Evolutionary conservation across 2,888 invertebrate genomes (phyloP).

Genomic region (Phasia obesa): DNA sequence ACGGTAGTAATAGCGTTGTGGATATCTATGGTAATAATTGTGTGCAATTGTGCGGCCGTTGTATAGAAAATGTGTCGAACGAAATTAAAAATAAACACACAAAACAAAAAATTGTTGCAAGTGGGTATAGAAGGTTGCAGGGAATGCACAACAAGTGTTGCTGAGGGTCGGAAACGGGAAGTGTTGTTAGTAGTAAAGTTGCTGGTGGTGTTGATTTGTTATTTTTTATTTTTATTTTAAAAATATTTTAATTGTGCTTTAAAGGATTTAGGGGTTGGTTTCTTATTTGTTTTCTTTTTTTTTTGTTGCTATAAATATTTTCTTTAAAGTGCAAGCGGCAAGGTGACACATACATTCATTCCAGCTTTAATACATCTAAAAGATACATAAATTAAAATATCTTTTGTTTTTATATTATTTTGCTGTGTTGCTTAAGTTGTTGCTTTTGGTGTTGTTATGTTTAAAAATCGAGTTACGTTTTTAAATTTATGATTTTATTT

Average conservation of each 20-base stretch:
- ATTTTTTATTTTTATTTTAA: neutral
- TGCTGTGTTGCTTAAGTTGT: slow-evolving; percentile 50
- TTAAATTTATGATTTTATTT: slow-evolving; percentile 16
- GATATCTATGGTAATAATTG: slow-evolving; percentile 81
- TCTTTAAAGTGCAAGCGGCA: slow-evolving; percentile 25
- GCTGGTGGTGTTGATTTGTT: slow-evolving; percentile 14
- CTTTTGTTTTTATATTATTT: slow-evolving; percentile 15
- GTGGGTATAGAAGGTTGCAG: slow-evolving; percentile 12
- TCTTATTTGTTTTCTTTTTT: neutral
- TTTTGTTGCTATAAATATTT: neutral
- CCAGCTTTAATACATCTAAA: slow-evolving; percentile 56
- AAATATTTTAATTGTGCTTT: slow-evolving; percentile 24
- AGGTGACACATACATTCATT: slow-evolving; percentile 63
- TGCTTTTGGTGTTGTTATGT: slow-evolving; percentile 46
- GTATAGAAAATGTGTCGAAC: slow-evolving; percentile 53
- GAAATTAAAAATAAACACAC: slow-evolving; percentile 53
- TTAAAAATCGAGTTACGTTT: slow-evolving; percentile 5
- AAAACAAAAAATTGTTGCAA: slow-evolving; percentile 41
- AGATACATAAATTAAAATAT: slow-evolving; percentile 56
- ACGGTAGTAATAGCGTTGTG: slow-evolving; percentile 81
- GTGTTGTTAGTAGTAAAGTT: slow-evolving; percentile 19
- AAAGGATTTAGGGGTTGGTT: slow-evolving; percentile 6
- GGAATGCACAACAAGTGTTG: slow-evolving; percentile 20
- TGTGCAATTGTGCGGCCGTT: slow-evolving; percentile 81
- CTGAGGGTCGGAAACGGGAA: slow-evolving; percentile 16